Conservation (phyloP, 2,797 vertebrate species). For the Coccyzus lansbergi region DNA sequence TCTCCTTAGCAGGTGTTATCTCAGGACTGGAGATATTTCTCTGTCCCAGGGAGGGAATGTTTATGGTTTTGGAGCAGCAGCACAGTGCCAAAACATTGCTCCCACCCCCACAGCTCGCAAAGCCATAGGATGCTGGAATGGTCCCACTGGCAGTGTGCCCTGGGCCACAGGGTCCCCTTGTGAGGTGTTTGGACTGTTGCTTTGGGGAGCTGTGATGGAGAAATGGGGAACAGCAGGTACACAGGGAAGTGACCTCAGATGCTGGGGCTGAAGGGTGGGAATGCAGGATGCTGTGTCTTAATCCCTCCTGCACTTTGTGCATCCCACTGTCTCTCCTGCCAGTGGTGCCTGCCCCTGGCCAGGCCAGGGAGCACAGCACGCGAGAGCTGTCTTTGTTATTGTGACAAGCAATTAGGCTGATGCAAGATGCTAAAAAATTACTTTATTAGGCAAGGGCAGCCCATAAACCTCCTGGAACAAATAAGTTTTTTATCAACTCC, state of each 20-base stretch:
- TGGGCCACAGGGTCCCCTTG: fast-evolving
- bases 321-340: neutral
- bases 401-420: slow-evolving; percentile 76
- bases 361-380: slow-evolving; percentile 1
- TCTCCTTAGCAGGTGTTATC: neutral
- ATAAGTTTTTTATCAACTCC: slow-evolving; percentile 26
- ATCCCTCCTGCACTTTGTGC: neutral
- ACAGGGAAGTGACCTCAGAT: neutral
- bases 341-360: neutral
- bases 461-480: slow-evolving; percentile 64
- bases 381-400: slow-evolving; percentile 29
- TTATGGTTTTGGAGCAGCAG: fast-evolving
- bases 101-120: neutral
- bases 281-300: fast-evolving
- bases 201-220: neutral
- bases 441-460: slow-evolving; percentile 76
- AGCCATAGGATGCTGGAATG: neutral
- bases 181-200: neutral
- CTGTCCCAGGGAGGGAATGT: neutral
- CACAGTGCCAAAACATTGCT: fast-evolving
- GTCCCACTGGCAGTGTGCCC: fast-evolving
- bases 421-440: slow-evolving; percentile 69
- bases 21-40: neutral
- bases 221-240: neutral
- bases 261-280: neutral